Base-by-base conservation (phyloP, 2,888 invertebrate genomes). In the Latrodectus elegans region DNA sequence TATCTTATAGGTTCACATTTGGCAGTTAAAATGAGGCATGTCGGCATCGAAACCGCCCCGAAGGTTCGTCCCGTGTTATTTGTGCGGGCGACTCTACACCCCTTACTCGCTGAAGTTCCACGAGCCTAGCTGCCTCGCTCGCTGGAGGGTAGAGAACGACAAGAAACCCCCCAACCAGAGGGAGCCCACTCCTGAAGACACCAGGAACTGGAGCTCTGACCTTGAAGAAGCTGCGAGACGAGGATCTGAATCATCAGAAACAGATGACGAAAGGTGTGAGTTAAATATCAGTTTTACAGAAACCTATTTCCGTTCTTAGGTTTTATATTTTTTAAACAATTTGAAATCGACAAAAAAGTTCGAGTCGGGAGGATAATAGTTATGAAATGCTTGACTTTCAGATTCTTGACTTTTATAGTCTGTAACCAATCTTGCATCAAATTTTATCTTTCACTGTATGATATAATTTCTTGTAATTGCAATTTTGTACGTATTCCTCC, bases 61-160 rank as follows among this genome's bases (percentile, higher is more conserved):
- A 60, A 75, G 71, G 60, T 81, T 82, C 71, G 15, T 81, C 3
- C 84, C 82, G 1, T 88, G 88, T 53, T 84, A 80, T 68, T 76
- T 84, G 17, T 88, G 88, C 14, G 84, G 80, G 3, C 84, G 84
- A 1, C 84, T 78, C 17, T 88, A 49, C 49, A 55, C 83, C 3
- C 70, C 22, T 0, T 76, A 88, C 49, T 88, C 88, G 8, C 71
- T 88, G 4, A 53, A 52, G 10, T 82, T 88, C 73, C 88, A 88
- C 77, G 76, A 65, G 15, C 88, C 88, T 11, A 72, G 80, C 55
- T 88, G 88, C 64, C 76, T 84, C 49, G 38, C 89, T 84, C 89
- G 38, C 15, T 94, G 94, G 94, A 93, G 94, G 53, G 90, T 92
- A 2, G 94, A 94, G 90, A 95, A 94, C 91, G 93, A 94, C 65